Conservation (phyloP, 2,797 vertebrate species). For the Urosaurus nigricauda region DNA sequence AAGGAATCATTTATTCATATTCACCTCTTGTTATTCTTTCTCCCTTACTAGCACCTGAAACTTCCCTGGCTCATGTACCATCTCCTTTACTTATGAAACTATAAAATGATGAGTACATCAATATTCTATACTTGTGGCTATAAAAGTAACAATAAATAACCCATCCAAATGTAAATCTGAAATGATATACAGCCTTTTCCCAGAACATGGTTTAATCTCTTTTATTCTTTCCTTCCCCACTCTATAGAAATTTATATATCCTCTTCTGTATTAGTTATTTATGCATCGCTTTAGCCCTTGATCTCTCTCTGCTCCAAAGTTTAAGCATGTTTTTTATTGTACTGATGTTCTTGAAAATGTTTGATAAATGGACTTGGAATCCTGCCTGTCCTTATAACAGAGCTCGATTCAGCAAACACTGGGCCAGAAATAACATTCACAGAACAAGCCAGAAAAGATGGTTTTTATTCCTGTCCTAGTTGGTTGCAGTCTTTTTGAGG, state of each 20-base stretch:
- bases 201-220: not conserved
- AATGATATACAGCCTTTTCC: not conserved
- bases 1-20: not conserved
- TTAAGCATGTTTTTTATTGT: not conserved
- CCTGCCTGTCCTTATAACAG: conserved; percentile 64
- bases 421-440: conserved; percentile 29
- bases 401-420: not conserved
- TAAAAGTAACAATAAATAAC: not conserved
- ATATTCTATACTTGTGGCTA: not conserved
- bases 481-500: not conserved
- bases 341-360: conserved; percentile 3
- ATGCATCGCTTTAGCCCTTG: not conserved
- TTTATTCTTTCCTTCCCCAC: not conserved
- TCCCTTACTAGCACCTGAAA: not conserved
- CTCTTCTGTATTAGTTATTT: not conserved
- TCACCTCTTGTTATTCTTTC: not conserved
- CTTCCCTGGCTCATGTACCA: not conserved
- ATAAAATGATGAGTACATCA: not conserved
- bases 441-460: not conserved
- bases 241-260: not conserved
- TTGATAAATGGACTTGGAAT: conserved; percentile 31
- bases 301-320: conserved; percentile 13
- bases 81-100: not conserved
- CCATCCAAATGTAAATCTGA: not conserved
- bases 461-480: conserved; percentile 7